A percentile compares a stretch with the other conserved stretches of the same genome.
Conservation (phyloP, 92 coral and sea anemone species). For the Siderastrea siderea region DNA sequence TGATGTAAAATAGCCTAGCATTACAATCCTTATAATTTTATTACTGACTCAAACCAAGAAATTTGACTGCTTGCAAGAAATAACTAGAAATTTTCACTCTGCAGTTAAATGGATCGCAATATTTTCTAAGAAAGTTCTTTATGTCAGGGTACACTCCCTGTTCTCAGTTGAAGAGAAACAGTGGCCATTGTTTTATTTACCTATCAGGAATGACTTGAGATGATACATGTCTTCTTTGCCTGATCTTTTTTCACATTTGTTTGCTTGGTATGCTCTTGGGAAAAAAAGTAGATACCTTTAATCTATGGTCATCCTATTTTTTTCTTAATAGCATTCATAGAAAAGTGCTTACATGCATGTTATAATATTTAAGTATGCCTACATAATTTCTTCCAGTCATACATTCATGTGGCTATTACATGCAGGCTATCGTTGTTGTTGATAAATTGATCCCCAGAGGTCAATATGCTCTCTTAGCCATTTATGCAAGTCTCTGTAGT, state of each 20-base stretch:
- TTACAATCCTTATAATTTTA: too few relatives aligned
- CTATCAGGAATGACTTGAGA: too few relatives aligned
- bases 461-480: slow-evolving; percentile 67
- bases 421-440: background rate
- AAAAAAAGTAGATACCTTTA: too few relatives aligned
- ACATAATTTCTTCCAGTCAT: background rate
- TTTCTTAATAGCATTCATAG: too few relatives aligned
- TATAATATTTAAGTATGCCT: too few relatives aligned
- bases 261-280: too few relatives aligned
- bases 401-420: background rate
- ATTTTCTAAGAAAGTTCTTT: background rate
- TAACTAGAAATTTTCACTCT: background rate
- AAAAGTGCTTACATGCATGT: too few relatives aligned
- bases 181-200: background rate
- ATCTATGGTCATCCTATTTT: too few relatives aligned
- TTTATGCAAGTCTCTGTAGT: slow-evolving; percentile 74
- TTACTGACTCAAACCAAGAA: too few relatives aligned
- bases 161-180: background rate
- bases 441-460: slow-evolving; percentile 56
- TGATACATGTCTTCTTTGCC: too few relatives aligned
- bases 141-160: background rate
- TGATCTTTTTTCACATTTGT: too few relatives aligned
- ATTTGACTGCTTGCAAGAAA: background rate
- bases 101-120: background rate
- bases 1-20: too few relatives aligned